Conservation (phyloP, 2,113 vertebrate species). For the Triplophysa rosa region DNA sequence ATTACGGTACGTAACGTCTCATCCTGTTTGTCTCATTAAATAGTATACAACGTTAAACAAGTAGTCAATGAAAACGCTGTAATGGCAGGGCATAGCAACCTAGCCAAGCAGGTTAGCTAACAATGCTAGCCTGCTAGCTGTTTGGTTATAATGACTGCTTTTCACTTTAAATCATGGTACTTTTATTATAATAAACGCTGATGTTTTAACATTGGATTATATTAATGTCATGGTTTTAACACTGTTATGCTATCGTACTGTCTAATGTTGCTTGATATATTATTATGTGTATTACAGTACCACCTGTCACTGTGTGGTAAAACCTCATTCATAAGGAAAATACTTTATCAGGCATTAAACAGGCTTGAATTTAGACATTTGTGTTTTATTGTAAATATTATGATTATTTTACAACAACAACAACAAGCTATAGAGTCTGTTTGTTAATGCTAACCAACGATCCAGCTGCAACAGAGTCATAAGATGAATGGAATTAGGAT, state of each 20-base stretch:
- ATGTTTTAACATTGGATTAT: background rate
- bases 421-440: background rate
- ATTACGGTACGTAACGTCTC: conserved; percentile 57
- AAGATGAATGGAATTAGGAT: background rate
- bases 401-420: too few relatives aligned
- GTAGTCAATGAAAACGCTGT: background rate
- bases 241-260: too few relatives aligned
- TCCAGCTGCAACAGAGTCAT: background rate
- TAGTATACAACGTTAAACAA: background rate
- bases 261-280: too few relatives aligned
- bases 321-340: too few relatives aligned
- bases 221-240: background rate
- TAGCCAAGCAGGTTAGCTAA: conserved; percentile 8
- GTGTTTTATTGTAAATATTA: too few relatives aligned
- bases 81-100: background rate
- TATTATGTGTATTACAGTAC: too few relatives aligned
- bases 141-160: background rate
- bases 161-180: background rate
- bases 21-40: background rate
- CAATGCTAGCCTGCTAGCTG: conserved; percentile 31
- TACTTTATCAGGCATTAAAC: too few relatives aligned
- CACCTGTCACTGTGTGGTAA: too few relatives aligned
- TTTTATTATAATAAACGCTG: too few relatives aligned
- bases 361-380: too few relatives aligned
- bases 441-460: background rate